Conservation (phyloP, 2,888 invertebrate genomes). For the Tillus elongatus region DNA sequence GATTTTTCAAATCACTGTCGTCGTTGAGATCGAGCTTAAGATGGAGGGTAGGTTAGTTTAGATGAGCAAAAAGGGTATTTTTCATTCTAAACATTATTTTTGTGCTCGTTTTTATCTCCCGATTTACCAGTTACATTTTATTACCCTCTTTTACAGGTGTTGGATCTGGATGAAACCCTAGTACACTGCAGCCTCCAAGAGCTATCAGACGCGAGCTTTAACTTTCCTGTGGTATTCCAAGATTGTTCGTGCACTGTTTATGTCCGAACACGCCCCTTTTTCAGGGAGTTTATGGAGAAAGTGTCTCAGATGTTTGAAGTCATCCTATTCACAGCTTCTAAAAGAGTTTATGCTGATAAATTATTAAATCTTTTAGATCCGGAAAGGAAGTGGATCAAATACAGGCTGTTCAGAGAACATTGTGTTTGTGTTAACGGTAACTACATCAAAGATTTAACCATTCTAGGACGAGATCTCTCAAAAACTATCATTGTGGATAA, state of each 20-base stretch:
- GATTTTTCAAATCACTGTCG: no score
- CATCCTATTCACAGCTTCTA: slow-evolving; percentile 91
- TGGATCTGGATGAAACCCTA: slow-evolving; percentile 79
- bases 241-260: slow-evolving; percentile 76
- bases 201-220: slow-evolving; percentile 83
- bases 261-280: slow-evolving; percentile 85
- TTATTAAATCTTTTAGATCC: slow-evolving; percentile 87
- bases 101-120: no score
- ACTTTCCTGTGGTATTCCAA: slow-evolving; percentile 88
- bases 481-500: slow-evolving; percentile 83
- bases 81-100: no score
- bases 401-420: slow-evolving; percentile 88
- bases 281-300: slow-evolving; percentile 83
- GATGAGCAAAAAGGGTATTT: no score
- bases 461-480: slow-evolving; percentile 83
- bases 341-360: slow-evolving; percentile 90
- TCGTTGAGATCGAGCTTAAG: no score
- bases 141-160: slow-evolving; percentile 42
- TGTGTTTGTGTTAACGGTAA: slow-evolving; percentile 92
- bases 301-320: slow-evolving; percentile 82
- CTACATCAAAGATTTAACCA: slow-evolving; percentile 91
- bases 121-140: not conserved
- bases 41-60: no score
- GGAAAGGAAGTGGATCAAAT: slow-evolving; percentile 79
- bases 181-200: slow-evolving; percentile 92